Conservation (phyloP, 2,113 vertebrate genomes). For the Dipodomys stephensi region DNA sequence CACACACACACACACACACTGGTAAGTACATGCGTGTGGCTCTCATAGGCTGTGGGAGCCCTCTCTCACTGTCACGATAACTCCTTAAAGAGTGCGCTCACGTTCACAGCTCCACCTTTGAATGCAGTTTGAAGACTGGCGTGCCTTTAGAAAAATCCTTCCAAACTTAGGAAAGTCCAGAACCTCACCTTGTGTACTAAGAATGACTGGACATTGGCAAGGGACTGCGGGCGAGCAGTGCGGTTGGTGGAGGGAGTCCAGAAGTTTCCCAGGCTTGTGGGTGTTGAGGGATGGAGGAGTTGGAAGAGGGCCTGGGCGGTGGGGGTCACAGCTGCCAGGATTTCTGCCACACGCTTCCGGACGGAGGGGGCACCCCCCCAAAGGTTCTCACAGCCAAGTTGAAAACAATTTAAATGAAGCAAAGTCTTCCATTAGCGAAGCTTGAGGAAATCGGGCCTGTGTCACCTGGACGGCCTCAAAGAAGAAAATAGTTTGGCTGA, state of each 20-base stretch:
- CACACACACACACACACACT: too few species aligned
- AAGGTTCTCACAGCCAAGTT: slow-evolving; percentile 64
- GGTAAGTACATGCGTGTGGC: background rate
- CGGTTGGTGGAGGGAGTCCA: rapidly evolving
- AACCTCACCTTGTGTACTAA: background rate
- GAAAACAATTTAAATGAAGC: slow-evolving; percentile 52
- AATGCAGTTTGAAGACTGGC: background rate
- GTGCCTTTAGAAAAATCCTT: background rate
- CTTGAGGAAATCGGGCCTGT: slow-evolving; percentile 54
- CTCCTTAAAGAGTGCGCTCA: background rate
- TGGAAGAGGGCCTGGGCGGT: background rate
- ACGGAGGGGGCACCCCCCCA: rapidly evolving
- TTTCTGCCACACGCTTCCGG: background rate
- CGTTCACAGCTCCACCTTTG: background rate
- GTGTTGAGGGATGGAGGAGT: background rate
- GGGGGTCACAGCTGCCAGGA: background rate
- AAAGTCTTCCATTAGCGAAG: slow-evolving; percentile 56
- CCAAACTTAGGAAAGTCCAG: background rate
- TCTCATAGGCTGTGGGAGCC: too few species aligned
- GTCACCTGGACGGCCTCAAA: background rate
- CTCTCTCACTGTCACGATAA: background rate
- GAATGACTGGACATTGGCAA: background rate
- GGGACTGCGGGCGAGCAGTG: rapidly evolving
- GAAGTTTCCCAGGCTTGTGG: slow-evolving; percentile 3
- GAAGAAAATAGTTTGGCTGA: too few species aligned